Evolutionary conservation across 2,113 vertebrate species (phyloP).

Genomic region (Pandion haliaetus): DNA sequence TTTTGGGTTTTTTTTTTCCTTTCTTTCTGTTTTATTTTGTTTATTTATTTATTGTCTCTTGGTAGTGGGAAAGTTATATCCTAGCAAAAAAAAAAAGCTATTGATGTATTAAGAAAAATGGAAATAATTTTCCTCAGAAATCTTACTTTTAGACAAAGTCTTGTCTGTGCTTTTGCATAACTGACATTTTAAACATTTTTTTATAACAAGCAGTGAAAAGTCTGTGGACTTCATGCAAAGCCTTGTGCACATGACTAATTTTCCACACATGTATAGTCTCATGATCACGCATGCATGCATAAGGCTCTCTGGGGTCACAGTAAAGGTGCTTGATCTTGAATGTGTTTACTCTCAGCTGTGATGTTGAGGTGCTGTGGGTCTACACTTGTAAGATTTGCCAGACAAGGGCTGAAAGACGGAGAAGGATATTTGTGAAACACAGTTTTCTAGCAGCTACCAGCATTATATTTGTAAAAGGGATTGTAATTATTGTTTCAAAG

Average conservation of each 20-base stretch:
- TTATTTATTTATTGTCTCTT: neutral
- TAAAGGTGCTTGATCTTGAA: neutral
- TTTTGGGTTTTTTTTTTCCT: neutral
- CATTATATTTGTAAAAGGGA: neutral
- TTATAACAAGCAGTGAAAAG: neutral
- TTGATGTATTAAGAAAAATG: neutral
- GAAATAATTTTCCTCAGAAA: neutral
- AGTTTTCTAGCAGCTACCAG: neutral
- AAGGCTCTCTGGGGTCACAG: neutral
- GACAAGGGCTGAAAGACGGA: neutral
- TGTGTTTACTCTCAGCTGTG: neutral
- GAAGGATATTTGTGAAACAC: neutral
- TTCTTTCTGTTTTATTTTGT: neutral
- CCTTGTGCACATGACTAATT: neutral
- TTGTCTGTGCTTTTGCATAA: neutral
- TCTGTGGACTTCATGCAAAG: neutral
- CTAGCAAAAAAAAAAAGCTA: neutral
- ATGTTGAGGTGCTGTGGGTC: neutral
- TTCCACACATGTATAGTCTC: neutral
- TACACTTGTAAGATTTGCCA: neutral
- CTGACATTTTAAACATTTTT: neutral
- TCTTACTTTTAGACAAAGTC: neutral
- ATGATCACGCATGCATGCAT: fast-evolving
- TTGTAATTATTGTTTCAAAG: neutral
- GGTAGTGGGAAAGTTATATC: neutral